Evolutionary conservation across 1,140 invertebrate species (phyloP).

Genomic region (Drosophila gunungcola): DNA sequence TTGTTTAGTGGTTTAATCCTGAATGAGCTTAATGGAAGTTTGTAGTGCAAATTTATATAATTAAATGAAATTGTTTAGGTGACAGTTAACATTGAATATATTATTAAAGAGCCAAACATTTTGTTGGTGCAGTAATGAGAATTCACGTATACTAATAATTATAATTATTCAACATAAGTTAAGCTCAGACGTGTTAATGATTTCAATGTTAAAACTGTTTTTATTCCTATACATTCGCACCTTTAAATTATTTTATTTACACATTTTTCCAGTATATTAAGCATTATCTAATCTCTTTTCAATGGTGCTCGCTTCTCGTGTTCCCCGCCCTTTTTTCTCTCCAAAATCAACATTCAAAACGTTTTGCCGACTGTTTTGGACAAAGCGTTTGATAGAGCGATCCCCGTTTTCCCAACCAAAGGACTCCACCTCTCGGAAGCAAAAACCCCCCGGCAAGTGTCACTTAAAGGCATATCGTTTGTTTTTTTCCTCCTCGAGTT

Average conservation of each 20-base stretch:
- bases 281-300: conserved; percentile 23
- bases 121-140: too few relatives aligned
- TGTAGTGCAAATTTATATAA: too few relatives aligned
- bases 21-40: conserved; percentile 3
- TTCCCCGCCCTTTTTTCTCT: neutral
- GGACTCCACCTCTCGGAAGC: conserved; percentile 6
- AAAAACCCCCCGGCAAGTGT: conserved; percentile 48
- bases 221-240: too few relatives aligned
- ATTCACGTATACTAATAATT: too few relatives aligned
- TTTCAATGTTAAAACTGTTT: too few relatives aligned
- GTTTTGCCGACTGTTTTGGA: conserved; percentile 44
- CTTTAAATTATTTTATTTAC: neutral
- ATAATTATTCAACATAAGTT: too few relatives aligned
- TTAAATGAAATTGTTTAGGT: too few relatives aligned
- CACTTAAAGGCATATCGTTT: conserved; percentile 67
- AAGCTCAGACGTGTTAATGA: too few relatives aligned
- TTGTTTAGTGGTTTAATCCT: conserved; percentile 25
- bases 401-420: neutral
- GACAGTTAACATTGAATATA: too few relatives aligned
- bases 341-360: conserved; percentile 27
- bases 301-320: conserved; percentile 4
- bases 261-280: neutral
- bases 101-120: too few relatives aligned
- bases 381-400: conserved; percentile 31
- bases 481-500: conserved; percentile 33